These are phyloP conservation scores for Bombus superbus DNA, from an alignment of 1,140 invertebrate genomes.

Conservation along the genomic window DNA sequence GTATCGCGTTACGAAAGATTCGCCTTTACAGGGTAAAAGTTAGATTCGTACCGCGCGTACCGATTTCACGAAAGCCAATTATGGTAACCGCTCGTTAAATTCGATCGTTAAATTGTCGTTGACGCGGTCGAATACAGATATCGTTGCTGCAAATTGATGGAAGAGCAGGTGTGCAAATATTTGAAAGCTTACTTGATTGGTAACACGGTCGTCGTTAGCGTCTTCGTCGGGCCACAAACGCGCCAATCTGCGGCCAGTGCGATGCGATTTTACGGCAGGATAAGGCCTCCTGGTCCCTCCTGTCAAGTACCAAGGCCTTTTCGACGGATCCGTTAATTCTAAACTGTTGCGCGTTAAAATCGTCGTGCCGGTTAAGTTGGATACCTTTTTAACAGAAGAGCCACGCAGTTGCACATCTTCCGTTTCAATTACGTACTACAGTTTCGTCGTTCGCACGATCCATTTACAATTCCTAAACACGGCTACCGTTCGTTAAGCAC, in stretches of 20 bases:
- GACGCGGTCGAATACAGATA: too few species aligned
- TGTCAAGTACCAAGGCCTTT: slow-evolving; percentile 85
- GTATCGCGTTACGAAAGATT: too few species aligned
- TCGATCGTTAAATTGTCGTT: too few species aligned
- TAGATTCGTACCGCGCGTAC: too few species aligned
- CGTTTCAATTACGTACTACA: neutral
- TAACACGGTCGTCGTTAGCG: slow-evolving; percentile 86
- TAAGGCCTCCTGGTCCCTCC: slow-evolving; percentile 83
- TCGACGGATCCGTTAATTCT: slow-evolving; percentile 72
- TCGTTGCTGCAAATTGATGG: neutral
- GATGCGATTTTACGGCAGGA: slow-evolving; percentile 77
- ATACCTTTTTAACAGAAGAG: slow-evolving; percentile 59
- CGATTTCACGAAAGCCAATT: too few species aligned
- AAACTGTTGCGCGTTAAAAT: slow-evolving; percentile 64
- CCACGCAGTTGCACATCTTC: neutral
- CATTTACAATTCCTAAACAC: neutral
- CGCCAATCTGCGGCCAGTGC: slow-evolving; percentile 80
- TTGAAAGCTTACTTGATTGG: slow-evolving; percentile 83
- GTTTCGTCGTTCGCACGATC: neutral
- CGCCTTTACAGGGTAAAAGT: too few species aligned
- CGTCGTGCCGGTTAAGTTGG: slow-evolving; percentile 70
- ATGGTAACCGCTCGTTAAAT: too few species aligned
- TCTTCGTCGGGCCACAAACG: slow-evolving; percentile 86
- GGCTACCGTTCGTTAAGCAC: too few species aligned
- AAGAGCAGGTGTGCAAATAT: neutral